These are phyloP conservation scores for Helicolenus hilgendorfi DNA, from an alignment of 2,797 vertebrate genomes.

Conservation along the genomic window DNA sequence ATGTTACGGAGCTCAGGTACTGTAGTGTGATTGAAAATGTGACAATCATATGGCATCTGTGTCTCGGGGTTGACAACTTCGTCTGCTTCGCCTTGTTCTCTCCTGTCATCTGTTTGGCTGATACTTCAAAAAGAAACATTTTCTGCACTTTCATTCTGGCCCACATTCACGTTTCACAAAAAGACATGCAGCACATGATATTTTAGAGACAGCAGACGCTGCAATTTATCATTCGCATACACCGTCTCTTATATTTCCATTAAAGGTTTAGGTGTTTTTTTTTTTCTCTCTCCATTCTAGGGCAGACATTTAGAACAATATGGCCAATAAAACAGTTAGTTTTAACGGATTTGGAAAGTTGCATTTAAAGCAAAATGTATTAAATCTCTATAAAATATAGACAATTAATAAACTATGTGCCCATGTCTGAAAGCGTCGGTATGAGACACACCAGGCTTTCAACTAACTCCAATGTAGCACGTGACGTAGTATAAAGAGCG, in stretches of 20 bases:
- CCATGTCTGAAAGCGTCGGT: too few relatives aligned
- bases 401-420: neutral
- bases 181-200: neutral
- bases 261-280: too few relatives aligned
- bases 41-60: constrained; percentile 38
- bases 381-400: neutral
- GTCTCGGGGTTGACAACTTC: constrained; percentile 35
- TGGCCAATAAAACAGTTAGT: neutral
- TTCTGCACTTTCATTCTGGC: constrained; percentile 14
- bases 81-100: constrained; percentile 30
- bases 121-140: constrained; percentile 32
- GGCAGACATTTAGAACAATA: neutral
- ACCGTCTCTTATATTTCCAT: neutral
- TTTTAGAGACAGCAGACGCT: constrained; percentile 21
- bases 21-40: constrained; percentile 45
- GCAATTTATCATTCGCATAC: constrained; percentile 4
- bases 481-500: too few relatives aligned
- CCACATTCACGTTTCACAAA: constrained; percentile 6
- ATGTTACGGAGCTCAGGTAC: constrained; percentile 44
- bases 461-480: too few relatives aligned
- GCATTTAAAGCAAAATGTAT: neutral
- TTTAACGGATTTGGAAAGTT: neutral
- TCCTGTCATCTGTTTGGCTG: constrained; percentile 42
- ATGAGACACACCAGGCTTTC: too few relatives aligned
- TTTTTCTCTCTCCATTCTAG: neutral